Evolutionary conservation across 2,888 invertebrate species (phyloP).

Genomic region (Drosophila rubida): DNA sequence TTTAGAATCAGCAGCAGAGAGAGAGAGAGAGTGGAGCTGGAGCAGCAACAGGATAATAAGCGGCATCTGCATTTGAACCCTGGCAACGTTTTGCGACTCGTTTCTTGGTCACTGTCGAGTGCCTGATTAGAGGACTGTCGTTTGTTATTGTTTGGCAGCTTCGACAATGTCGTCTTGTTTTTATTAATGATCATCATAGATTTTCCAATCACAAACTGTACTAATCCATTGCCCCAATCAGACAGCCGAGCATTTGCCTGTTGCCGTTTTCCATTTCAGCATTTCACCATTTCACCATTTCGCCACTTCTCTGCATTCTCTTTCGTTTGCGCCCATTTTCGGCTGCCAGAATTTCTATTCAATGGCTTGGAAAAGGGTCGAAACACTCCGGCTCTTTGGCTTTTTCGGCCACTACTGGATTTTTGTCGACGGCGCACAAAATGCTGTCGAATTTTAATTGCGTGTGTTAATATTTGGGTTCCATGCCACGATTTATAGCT

Average conservation of each 20-base stretch:
- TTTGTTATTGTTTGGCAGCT: constrained; percentile 60
- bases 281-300: too few relatives aligned
- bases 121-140: constrained; percentile 54
- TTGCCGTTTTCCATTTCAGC: constrained; percentile 20
- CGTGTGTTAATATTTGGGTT: constrained; percentile 70
- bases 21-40: not conserved
- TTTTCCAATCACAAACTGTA: constrained; percentile 74
- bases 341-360: constrained; percentile 60
- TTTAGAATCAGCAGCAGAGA: not conserved
- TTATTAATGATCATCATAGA: constrained; percentile 75
- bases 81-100: constrained; percentile 32
- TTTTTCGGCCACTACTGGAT: constrained; percentile 42
- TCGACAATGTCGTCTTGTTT: constrained; percentile 59
- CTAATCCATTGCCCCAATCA: constrained; percentile 45
- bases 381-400: constrained; percentile 14
- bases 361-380: constrained; percentile 79
- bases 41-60: constrained; percentile 22
- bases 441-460: constrained; percentile 71
- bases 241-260: constrained; percentile 27
- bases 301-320: not conserved
- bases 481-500: constrained; percentile 59
- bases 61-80: constrained; percentile 48
- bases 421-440: constrained; percentile 41
- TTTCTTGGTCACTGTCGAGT: constrained; percentile 10
- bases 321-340: constrained; percentile 21